Evolutionary conservation across 2,797 vertebrate species (phyloP).

Genomic region (Coregonus ussuriensis): DNA sequence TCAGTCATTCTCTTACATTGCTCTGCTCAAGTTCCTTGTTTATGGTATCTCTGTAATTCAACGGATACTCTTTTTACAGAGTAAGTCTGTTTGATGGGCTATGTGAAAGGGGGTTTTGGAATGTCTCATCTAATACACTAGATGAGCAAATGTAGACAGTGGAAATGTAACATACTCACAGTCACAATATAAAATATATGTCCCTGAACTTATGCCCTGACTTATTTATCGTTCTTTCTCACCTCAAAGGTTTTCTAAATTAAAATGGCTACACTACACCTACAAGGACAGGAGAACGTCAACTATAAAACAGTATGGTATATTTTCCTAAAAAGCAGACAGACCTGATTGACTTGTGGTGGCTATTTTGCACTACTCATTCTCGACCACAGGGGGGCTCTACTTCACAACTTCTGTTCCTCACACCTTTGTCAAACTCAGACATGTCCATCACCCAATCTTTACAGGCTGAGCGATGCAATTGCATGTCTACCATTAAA

Average conservation of each 20-base stretch:
- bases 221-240: not conserved
- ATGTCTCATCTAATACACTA: not conserved
- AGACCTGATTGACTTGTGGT: not conserved
- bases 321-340: not conserved
- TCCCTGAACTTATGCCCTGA: too few relatives aligned
- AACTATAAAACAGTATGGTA: too few relatives aligned
- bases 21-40: not conserved
- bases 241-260: not conserved
- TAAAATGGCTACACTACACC: not conserved
- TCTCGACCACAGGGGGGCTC: slow-evolving; percentile 42
- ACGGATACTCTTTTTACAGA: not conserved
- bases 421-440: not conserved
- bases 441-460: not conserved
- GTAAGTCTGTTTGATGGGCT: not conserved
- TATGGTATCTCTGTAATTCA: not conserved
- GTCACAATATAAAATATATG: not conserved
- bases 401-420: slow-evolving; percentile 6
- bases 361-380: slow-evolving; percentile 31
- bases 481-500: not conserved
- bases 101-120: not conserved
- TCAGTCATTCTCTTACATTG: not conserved
- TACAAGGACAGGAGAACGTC: too few relatives aligned
- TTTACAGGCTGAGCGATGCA: not conserved
- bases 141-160: not conserved
- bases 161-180: not conserved